Percentiles rank a stretch among this genome's conserved stretches.
These are phyloP conservation scores for Actias luna DNA, from an alignment of 2,888 invertebrate species.

Conservation along the genomic window DNA sequence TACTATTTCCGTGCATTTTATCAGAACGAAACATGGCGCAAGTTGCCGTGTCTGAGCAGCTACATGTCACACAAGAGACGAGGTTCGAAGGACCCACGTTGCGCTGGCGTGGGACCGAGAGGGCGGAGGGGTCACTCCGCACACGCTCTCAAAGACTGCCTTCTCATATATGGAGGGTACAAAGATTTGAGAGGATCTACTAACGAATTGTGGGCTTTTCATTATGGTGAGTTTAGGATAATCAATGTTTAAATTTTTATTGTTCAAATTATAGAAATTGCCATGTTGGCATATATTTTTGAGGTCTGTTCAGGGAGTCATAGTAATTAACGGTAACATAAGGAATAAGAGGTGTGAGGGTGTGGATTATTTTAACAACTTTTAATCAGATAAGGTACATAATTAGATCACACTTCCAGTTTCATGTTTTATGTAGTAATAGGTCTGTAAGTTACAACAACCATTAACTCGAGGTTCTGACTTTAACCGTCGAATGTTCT, in stretches of 20 bases:
- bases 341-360: too few species aligned
- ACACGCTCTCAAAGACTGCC: slow-evolving; percentile 87
- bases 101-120: slow-evolving; percentile 82
- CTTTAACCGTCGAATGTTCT: too few species aligned
- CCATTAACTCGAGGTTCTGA: too few species aligned
- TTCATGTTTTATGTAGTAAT: too few species aligned
- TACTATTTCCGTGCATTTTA: not conserved
- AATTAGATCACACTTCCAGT: too few species aligned
- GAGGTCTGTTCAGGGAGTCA: too few species aligned
- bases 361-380: too few species aligned
- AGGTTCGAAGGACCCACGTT: slow-evolving; percentile 56
- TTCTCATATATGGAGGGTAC: slow-evolving; percentile 94
- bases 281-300: too few species aligned
- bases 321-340: too few species aligned
- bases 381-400: too few species aligned
- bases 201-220: slow-evolving; percentile 93
- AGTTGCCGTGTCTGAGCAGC: slow-evolving; percentile 78
- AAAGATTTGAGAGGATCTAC: slow-evolving; percentile 92
- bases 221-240: slow-evolving; percentile 86
- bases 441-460: too few species aligned
- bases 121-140: slow-evolving; percentile 92
- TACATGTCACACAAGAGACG: slow-evolving; percentile 75
- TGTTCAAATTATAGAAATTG: too few species aligned
- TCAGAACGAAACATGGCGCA: slow-evolving; percentile 62
- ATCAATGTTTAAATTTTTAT: not conserved